A percentile compares a stretch with the other conserved stretches of the same genome.
Conservation (phyloP, 1,140 invertebrate genomes). For the Manduca sexta region DNA sequence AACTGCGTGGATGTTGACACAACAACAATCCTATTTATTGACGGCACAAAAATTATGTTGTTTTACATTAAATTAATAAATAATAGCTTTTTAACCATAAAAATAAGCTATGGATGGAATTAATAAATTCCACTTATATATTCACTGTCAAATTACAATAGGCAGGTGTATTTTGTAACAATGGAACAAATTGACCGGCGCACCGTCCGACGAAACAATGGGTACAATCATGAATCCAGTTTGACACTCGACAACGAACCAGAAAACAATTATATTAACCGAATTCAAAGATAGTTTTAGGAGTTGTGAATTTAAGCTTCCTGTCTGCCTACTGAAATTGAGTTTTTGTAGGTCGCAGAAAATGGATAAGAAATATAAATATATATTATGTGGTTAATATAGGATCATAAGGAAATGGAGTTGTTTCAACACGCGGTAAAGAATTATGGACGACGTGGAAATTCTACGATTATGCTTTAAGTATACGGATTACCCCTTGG, state of each 20-base stretch:
- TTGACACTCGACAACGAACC: constrained; percentile 42
- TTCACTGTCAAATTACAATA: constrained; percentile 42
- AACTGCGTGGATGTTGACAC: too few relatives aligned
- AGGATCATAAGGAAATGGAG: too few relatives aligned
- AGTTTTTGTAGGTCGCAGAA: constrained; percentile 11
- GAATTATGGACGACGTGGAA: too few relatives aligned
- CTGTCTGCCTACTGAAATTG: background rate
- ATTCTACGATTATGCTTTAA: too few relatives aligned
- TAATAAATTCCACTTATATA: constrained; percentile 12
- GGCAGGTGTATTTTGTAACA: constrained; percentile 58
- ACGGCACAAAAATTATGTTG: background rate
- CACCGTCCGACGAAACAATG: constrained; percentile 54
- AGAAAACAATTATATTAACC: constrained; percentile 53
- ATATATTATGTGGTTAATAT: too few relatives aligned
- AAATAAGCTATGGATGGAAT: background rate
- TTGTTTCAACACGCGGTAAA: too few relatives aligned
- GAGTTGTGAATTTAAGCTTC: too few relatives aligned
- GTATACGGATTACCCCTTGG: too few relatives aligned
- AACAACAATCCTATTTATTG: too few relatives aligned
- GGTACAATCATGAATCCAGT: constrained; percentile 61
- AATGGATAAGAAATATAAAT: too few relatives aligned
- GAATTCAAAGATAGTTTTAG: constrained; percentile 35
- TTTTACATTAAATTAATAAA: background rate
- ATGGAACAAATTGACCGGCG: constrained; percentile 64
- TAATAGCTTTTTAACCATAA: background rate